Base-by-base conservation (phyloP, 1,140 invertebrate genomes). In the Eupristina koningsbergeri region DNA sequence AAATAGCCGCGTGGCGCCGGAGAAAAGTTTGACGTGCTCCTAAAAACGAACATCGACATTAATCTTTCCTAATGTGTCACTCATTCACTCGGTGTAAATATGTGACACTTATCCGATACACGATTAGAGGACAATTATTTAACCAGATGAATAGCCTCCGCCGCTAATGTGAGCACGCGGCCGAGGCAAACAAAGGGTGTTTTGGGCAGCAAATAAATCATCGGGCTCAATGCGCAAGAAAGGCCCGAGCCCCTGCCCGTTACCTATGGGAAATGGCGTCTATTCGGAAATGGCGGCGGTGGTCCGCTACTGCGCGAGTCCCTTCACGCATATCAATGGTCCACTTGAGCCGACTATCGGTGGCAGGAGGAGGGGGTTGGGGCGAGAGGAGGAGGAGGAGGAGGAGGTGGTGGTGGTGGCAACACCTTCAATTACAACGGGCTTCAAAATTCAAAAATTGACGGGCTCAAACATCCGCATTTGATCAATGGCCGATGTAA, bases 281-380 rank as follows among this genome's bases (percentile, higher is more conserved):
- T 69, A 80, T 69, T 80, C 53, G 41, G 64, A n/a, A 29, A 36
- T 39, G 34, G 3, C 41, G 26, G 39, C 13, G 8, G 39, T 69
- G 63, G 41, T 31, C 47, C 39, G 31, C 47, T 73, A 8, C 50
- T 29, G 0, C 45, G 26, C 45, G 26, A 19, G 36, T 73, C 34
- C n/a, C 36, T 73, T 17, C 45, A 8, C 67, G 50, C 47, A 81
- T 81, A 73, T 73, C 79, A 81, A 73, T 81, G 67, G 69, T 73
- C 50, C 39, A 71, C 71, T 53, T 61, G 29, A 63, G 58, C 7
- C n/a, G n/a, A n/a, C n/a, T n/a, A n/a, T n/a, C n/a, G 19, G 3
- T 22, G 53, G 15, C 13, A 34, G 50, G 31, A 17, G 11, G 41
- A 11, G 41, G 41, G 11, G 41, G 41, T n/a, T n/a, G n/a, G n/a